Base-by-base conservation (phyloP, 1,140 invertebrate species). In the Papilio polytes region DNA sequence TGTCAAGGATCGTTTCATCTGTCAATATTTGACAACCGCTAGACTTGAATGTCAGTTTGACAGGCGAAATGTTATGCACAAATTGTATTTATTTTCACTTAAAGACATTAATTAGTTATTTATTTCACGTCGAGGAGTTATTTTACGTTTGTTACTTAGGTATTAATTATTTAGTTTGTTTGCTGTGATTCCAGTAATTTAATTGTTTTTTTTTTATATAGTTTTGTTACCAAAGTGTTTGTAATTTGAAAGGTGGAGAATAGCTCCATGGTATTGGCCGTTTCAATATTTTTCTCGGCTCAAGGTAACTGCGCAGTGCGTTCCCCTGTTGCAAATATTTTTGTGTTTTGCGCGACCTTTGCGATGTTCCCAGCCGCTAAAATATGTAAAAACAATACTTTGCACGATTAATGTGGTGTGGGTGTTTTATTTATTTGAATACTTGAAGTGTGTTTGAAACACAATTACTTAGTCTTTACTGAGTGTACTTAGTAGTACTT, bases 131-230 rank as follows among this genome's bases (percentile, higher is more conserved):
- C 41, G 48, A 51, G 78, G 53, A 82, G 82, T 84, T 84, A 78
- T 80, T 84, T 85, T 86, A 76, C 8, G 74, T 76, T 82, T 84
- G 81, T 82, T 85, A 81, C 72, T 85, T 86, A 85, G 76, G 81
- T 87, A 74, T 81, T 70, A 22, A 70, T 70, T 79, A 74, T 82
- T 83, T 77, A 79, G 56, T 83, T 86, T 59, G 83, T 87, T 88
- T 88, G 87, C 86, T 88, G 85, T 87, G 87, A 88, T 88, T 84
- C 18, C 51, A 83, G 80, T 85, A 74, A 31, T 83, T 80, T 83
- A 83, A 80, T 83, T 85, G 83, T 82, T 83, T 56, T 70, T 56
- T 70, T 66, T 70, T 59, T 20, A 20, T 80, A 84, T 80, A 81
- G 78, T 82, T 81, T 86, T 82, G 81, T 88, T 87, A 84, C 86